phyloP scores from a whole-genome alignment of 2,113 vertebrate genomes.

The Siniperca knerii region DNA sequence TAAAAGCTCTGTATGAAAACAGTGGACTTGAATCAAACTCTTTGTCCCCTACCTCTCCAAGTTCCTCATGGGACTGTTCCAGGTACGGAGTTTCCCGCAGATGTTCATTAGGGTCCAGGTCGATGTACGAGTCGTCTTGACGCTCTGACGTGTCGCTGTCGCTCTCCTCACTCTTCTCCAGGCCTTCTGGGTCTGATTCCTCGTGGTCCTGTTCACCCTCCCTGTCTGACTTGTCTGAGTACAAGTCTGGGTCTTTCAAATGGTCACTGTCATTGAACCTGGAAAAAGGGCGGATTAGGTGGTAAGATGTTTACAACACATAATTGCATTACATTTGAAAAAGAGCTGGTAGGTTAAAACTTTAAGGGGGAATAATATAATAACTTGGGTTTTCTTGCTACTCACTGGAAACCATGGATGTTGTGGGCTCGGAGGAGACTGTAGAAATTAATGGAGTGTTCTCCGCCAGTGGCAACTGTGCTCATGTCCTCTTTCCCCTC shows the following conservation, averaged over 20 bases:
- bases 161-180: conserved; percentile 97
- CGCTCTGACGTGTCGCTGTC: conserved; percentile 96
- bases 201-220: conserved; percentile 96
- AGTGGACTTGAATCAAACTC: background rate
- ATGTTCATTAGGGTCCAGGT: conserved; percentile 90
- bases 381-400: background rate
- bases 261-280: conserved; percentile 95
- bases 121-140: conserved; percentile 93
- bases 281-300: background rate
- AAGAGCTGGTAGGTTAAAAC: background rate
- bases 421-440: conserved; percentile 95
- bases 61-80: conserved; percentile 93
- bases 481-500: conserved; percentile 96
- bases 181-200: conserved; percentile 95
- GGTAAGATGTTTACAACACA: background rate
- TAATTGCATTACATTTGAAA: background rate
- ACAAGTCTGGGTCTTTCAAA: conserved; percentile 95
- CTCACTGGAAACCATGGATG: conserved; percentile 94
- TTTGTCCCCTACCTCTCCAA: conserved; percentile 90
- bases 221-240: conserved; percentile 97
- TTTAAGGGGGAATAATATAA: background rate
- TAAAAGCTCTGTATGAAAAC: background rate
- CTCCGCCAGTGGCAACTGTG: conserved; percentile 82
- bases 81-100: conserved; percentile 91
- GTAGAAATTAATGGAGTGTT: conserved; percentile 93